Conservation (phyloP, 2,888 invertebrate species). For the Pollenia griseotomentosa region DNA sequence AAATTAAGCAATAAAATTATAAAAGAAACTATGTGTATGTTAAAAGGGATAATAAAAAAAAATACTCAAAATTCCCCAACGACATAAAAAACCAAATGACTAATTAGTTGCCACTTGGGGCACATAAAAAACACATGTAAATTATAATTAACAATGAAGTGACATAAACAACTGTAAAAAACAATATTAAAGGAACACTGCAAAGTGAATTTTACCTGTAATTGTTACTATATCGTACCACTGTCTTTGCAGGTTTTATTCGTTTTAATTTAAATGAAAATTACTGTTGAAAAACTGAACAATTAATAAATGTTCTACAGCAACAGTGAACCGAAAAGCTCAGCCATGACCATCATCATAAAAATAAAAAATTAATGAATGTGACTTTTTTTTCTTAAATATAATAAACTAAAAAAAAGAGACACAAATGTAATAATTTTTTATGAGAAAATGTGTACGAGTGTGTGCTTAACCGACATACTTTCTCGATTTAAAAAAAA, state of each 20-base stretch:
- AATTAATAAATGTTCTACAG: slow-evolving; percentile 64
- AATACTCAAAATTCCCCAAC: slow-evolving; percentile 6
- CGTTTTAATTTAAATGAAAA: slow-evolving; percentile 61
- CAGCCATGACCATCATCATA: slow-evolving; percentile 40
- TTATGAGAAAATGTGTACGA: background rate
- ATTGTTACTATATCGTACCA: slow-evolving; percentile 3
- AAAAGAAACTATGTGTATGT: background rate
- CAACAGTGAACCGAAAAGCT: slow-evolving; percentile 10
- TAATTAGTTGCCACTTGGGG: slow-evolving; percentile 49
- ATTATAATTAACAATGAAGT: slow-evolving; percentile 9
- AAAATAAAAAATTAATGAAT: slow-evolving; percentile 23
- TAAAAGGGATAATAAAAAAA: background rate
- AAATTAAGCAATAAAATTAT: background rate
- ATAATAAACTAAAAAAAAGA: background rate
- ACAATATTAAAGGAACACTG: background rate
- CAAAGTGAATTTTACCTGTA: background rate
- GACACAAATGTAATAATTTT: background rate
- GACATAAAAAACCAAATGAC: slow-evolving; percentile 28
- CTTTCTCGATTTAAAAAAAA: slow-evolving; percentile 7
- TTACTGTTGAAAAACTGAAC: slow-evolving; percentile 54
- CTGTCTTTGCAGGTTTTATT: slow-evolving; percentile 18
- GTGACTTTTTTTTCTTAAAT: background rate
- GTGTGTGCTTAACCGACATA: slow-evolving; percentile 3
- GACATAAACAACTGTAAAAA: background rate
- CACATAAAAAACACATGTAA: slow-evolving; percentile 1